These are phyloP conservation scores for Etheostoma perlongum DNA, from an alignment of 2,797 vertebrate genomes.

Conservation along the genomic window DNA sequence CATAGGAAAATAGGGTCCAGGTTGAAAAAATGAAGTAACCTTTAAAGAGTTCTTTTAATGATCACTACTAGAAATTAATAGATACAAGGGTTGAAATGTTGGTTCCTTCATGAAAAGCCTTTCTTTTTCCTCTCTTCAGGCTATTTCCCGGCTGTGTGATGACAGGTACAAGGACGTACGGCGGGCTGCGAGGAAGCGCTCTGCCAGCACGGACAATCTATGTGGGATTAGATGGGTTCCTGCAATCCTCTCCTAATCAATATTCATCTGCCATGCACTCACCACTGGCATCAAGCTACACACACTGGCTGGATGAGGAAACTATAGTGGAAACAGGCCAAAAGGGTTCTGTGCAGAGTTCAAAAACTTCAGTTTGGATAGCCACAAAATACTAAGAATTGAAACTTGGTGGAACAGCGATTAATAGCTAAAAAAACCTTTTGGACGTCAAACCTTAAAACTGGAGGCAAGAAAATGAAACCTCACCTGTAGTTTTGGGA, in stretches of 20 bases:
- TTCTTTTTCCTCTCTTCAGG: slow-evolving; percentile 78
- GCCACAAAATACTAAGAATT: neutral
- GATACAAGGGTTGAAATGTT: neutral
- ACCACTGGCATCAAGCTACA: slow-evolving; percentile 26
- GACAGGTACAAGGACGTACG: slow-evolving; percentile 94
- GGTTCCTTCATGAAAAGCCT: neutral
- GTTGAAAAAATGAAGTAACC: too few relatives aligned
- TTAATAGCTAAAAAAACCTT: neutral
- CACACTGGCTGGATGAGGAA: slow-evolving; percentile 36
- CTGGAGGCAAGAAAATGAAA: neutral
- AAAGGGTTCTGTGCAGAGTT: neutral
- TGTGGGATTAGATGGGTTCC: slow-evolving; percentile 92
- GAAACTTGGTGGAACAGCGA: neutral
- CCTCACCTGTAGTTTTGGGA: neutral
- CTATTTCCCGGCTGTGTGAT: slow-evolving; percentile 95
- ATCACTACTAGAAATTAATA: neutral
- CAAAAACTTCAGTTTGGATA: neutral
- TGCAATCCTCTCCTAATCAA: slow-evolving; percentile 93
- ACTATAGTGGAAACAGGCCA: neutral
- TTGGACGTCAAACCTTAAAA: neutral
- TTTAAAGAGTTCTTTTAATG: too few relatives aligned
- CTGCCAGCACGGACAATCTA: slow-evolving; percentile 94
- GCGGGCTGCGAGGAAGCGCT: slow-evolving; percentile 89
- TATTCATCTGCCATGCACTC: neutral
- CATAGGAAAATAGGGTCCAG: too few relatives aligned